phyloP scores from a whole-genome alignment of 2,888 invertebrate species.

The Andrena flavipes region DNA sequence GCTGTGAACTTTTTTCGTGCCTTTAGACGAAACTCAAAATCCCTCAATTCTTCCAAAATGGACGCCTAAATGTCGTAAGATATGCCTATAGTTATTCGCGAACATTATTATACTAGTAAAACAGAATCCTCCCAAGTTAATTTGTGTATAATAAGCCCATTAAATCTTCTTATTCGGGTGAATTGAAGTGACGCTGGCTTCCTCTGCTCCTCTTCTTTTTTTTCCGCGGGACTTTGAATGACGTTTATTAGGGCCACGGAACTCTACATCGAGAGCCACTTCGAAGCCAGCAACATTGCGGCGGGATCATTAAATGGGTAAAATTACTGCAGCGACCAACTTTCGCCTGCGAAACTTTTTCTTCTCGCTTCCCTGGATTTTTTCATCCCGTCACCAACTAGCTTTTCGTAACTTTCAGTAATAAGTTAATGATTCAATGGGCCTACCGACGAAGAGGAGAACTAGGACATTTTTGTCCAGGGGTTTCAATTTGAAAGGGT shows the following conservation, averaged over 20 bases:
- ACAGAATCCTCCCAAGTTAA: slow-evolving; percentile 5
- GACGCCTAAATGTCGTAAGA: no score
- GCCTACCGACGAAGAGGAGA: background rate
- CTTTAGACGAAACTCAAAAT: no score
- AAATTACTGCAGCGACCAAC: slow-evolving; percentile 35
- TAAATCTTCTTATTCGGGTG: slow-evolving; percentile 35
- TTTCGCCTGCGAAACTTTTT: slow-evolving; percentile 27
- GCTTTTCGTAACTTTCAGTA: slow-evolving; percentile 24
- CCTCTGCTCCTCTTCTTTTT: background rate
- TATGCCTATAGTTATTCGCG: no score
- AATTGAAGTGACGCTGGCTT: slow-evolving; percentile 1
- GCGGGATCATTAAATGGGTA: slow-evolving; percentile 43
- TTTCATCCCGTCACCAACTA: background rate
- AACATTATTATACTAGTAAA: background rate
- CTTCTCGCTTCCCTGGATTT: background rate
- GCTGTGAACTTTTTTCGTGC: no score
- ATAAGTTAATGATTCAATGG: slow-evolving; percentile 18
- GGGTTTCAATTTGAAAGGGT: background rate
- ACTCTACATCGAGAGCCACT: slow-evolving; percentile 38
- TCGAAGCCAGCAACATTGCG: slow-evolving; percentile 38
- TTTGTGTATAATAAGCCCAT: slow-evolving; percentile 45
- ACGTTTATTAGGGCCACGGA: slow-evolving; percentile 45
- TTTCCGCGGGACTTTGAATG: slow-evolving; percentile 43
- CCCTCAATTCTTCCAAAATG: no score
- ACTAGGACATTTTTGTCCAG: background rate